Conservation (phyloP, 2,113 vertebrate species). For the Geothlypis trichas region DNA sequence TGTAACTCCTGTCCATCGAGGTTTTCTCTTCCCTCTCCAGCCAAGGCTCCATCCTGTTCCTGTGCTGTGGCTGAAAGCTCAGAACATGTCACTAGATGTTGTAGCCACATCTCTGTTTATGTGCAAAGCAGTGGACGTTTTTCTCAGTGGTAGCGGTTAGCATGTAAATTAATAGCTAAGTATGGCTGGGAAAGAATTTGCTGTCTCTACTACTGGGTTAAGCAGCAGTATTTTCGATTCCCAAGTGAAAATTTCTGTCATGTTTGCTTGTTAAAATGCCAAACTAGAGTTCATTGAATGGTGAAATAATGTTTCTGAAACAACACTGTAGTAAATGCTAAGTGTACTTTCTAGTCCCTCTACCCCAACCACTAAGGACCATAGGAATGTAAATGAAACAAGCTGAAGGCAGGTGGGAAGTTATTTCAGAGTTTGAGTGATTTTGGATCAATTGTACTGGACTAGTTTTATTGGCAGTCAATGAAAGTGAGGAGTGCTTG, state of each 20-base stretch:
- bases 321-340: neutral
- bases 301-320: neutral
- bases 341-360: neutral
- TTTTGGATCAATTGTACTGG: neutral
- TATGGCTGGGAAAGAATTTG: neutral
- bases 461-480: neutral
- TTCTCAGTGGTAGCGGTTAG: neutral
- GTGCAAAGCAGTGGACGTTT: neutral
- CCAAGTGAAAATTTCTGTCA: neutral
- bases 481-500: neutral
- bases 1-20: neutral
- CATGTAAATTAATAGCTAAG: neutral
- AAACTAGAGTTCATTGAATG: neutral
- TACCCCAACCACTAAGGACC: neutral
- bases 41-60: neutral
- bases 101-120: neutral
- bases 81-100: neutral
- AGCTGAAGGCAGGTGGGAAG: neutral
- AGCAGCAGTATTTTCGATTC: neutral
- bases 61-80: neutral
- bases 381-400: neutral
- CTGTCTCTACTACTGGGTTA: neutral
- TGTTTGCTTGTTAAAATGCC: neutral
- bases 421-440: neutral
- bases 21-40: neutral